Evolutionary conservation across 2,113 vertebrate species (phyloP), one percentile per base, ranked within the genome.

Genomic region (Egretta garzetta): DNA sequence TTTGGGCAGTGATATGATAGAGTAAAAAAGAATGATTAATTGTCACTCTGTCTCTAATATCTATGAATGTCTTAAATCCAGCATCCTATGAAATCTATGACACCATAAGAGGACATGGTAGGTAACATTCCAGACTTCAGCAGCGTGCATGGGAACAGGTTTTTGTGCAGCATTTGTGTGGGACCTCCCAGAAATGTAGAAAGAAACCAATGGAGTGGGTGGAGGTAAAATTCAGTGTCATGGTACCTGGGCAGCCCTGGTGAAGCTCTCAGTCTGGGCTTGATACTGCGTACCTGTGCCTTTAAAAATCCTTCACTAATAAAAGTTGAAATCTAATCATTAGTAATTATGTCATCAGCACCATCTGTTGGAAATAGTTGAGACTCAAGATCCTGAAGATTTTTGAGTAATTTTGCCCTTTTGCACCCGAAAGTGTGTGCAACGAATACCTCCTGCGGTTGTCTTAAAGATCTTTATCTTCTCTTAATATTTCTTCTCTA

Each of bases 261-360:
- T 37, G n/a, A 77, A 76, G 59, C 96, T 53, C 43, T 86, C 84
- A 68, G 49, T 37, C 81, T 68, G 71, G 37, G 80, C 73, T 63
- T 74, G 49, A 53, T 91, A 50, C 64, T 88, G 86, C 68, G 83
- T 95, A 77, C 59, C 87, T 86, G 50, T 88, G 67, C 74, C 75
- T 98, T 97, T 93, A 80, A 98, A 96, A 96, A 70, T 79, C 41
- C 59, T 79, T 70, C 81, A 71, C 77, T 97, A 92, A 93, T 70
- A 95, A 95, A 97, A 92, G 67, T 80, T 95, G 75, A 93, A 93
- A 95, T 87, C 73, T 85, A 95, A 95, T 97, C 89, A 90, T 88
- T 72, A 92, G 77, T 92, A 97, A 97, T 98, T 97, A 91, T 89
- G 88, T 95, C 94, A 93, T 97, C 91, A 96, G 93, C 95, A 96